These are phyloP conservation scores for Caenorhabditis afra DNA, from an alignment of 2,888 invertebrate genomes.

Conservation along the genomic window DNA sequence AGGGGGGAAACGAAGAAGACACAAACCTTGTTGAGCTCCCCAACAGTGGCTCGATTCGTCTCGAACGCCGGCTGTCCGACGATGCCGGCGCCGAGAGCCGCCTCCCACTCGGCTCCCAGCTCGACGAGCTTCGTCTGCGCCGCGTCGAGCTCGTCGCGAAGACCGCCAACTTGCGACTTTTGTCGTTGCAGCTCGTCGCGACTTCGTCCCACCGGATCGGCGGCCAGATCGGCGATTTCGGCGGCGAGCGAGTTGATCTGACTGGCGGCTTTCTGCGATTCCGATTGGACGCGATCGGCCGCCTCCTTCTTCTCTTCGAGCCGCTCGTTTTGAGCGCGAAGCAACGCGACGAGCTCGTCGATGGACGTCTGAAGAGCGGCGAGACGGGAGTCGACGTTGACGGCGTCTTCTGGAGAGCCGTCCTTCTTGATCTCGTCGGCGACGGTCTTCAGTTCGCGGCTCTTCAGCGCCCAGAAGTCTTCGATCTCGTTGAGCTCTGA, in stretches of 20 bases:
- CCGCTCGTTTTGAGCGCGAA: slow-evolving; percentile 82
- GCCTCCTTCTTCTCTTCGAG: slow-evolving; percentile 57
- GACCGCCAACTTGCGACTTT: slow-evolving; percentile 77
- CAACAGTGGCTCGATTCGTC: slow-evolving; percentile 48
- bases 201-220: slow-evolving; percentile 67
- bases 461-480: slow-evolving; percentile 64
- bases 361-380: slow-evolving; percentile 30
- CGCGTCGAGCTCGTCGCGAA: slow-evolving; percentile 76
- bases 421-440: slow-evolving; percentile 62
- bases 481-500: slow-evolving; percentile 65
- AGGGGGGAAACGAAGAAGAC: background rate
- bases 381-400: slow-evolving; percentile 25
- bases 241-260: slow-evolving; percentile 51
- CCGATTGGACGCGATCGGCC: slow-evolving; percentile 40
- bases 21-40: slow-evolving; percentile 63
- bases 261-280: slow-evolving; percentile 35
- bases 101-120: slow-evolving; percentile 53
- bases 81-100: slow-evolving; percentile 51
- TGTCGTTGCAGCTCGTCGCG: slow-evolving; percentile 83
- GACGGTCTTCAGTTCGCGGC: slow-evolving; percentile 62
- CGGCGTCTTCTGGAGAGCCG: slow-evolving; percentile 21
- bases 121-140: slow-evolving; percentile 47
- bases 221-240: slow-evolving; percentile 60
- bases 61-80: slow-evolving; percentile 59
- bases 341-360: slow-evolving; percentile 40